phyloP scores from a whole-genome alignment of 2,797 vertebrate genomes.

The Tenualosa ilisha region DNA sequence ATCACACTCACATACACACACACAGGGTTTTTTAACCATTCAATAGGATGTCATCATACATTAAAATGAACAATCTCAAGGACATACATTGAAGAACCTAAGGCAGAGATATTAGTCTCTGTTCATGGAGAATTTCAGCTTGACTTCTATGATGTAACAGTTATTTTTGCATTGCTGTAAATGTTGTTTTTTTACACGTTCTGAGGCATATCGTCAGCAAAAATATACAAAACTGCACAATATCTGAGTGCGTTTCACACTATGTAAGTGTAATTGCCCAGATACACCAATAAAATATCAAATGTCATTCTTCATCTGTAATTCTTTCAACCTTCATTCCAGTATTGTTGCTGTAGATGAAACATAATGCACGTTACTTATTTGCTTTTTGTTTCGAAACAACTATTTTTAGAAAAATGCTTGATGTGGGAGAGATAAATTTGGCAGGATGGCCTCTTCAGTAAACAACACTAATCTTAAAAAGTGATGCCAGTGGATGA shows the following conservation, averaged over 20 bases:
- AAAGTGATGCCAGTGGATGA: no score
- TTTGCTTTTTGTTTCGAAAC: not conserved
- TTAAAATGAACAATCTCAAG: no score
- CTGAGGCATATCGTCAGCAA: not conserved
- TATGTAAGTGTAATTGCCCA: not conserved
- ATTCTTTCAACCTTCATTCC: not conserved
- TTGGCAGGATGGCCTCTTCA: no score
- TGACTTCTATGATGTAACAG: no score
- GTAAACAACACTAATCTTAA: no score
- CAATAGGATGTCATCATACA: no score
- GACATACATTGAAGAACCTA: no score
- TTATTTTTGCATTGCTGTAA: not conserved
- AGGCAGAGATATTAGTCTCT: not conserved
- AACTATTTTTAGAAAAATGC: no score
- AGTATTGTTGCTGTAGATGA: not conserved
- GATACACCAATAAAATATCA: not conserved
- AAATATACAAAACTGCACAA: not conserved
- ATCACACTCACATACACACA: not conserved
- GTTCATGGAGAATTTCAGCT: not conserved
- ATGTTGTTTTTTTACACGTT: not conserved
- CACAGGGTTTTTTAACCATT: not conserved
- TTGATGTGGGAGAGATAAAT: no score
- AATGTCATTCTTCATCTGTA: not conserved
- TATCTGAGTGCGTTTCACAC: not conserved
- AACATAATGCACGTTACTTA: not conserved